Conservation (phyloP, 2,888 invertebrate genomes). For the Pogonocherus hispidulus region DNA sequence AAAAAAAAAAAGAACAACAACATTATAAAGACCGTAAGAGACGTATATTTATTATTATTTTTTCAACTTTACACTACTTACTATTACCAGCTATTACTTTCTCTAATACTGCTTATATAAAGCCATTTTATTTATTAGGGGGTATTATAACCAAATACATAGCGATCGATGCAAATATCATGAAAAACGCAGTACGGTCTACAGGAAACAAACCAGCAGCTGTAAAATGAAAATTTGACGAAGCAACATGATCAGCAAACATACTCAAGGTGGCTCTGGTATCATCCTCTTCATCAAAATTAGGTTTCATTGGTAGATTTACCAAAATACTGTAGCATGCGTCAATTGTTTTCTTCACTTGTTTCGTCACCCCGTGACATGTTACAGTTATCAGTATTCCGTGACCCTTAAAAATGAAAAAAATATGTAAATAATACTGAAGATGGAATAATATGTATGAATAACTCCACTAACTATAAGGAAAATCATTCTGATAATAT, state of each 20-base stretch:
- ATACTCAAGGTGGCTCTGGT: background rate
- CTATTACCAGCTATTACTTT: no score
- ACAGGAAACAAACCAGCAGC: slow-evolving; percentile 19
- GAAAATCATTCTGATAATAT: no score
- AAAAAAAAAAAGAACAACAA: no score
- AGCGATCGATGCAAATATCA: slow-evolving; percentile 27
- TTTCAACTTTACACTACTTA: no score
- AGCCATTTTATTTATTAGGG: background rate
- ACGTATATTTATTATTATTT: no score
- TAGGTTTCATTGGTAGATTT: background rate
- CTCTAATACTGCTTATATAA: no score
- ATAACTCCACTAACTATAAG: no score
- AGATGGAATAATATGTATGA: no score
- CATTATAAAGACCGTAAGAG: no score
- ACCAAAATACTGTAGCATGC: background rate
- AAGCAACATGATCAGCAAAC: slow-evolving; percentile 6
- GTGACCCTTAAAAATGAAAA: slow-evolving; percentile 8
- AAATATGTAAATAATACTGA: background rate
- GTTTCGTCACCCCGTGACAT: slow-evolving; percentile 5
- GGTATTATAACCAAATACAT: slow-evolving; percentile 30
- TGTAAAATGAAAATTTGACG: slow-evolving; percentile 7
- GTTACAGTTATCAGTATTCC: slow-evolving; percentile 4
- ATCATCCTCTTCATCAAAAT: background rate
- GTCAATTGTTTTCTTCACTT: slow-evolving; percentile 8
- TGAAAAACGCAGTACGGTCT: slow-evolving; percentile 9